Evolutionary conservation across 2,797 vertebrate genomes (phyloP).

Genomic region (Pampus argenteus): DNA sequence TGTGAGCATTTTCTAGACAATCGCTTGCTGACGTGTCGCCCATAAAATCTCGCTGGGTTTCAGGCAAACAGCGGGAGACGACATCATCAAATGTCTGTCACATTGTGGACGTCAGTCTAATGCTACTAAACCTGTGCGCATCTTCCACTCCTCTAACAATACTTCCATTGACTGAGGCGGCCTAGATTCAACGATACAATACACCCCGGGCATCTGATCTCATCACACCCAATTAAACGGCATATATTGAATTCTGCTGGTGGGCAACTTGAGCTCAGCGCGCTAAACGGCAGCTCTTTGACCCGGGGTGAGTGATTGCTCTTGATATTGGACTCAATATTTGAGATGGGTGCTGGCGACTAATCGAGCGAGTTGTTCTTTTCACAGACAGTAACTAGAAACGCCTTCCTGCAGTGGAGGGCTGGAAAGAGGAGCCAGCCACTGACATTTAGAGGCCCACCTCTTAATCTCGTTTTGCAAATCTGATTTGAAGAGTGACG

Average conservation of each 20-base stretch:
- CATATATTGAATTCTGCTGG: slow-evolving; percentile 70
- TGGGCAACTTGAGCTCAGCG: slow-evolving; percentile 73
- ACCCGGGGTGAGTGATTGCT: slow-evolving; percentile 50
- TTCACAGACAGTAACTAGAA: slow-evolving; percentile 72
- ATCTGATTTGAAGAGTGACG: slow-evolving; percentile 62
- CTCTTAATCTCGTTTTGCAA: slow-evolving; percentile 66
- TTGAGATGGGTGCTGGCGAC: slow-evolving; percentile 60
- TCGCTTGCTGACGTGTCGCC: slow-evolving; percentile 19
- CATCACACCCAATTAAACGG: slow-evolving; percentile 77
- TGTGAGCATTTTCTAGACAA: background rate
- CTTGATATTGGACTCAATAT: slow-evolving; percentile 61
- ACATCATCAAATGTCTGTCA: slow-evolving; percentile 43
- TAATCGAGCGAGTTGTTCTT: slow-evolving; percentile 70
- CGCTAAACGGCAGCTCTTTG: slow-evolving; percentile 57
- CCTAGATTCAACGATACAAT: slow-evolving; percentile 70
- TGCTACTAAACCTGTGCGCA: slow-evolving; percentile 35
- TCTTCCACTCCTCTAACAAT: slow-evolving; percentile 65
- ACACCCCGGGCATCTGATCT: slow-evolving; percentile 66
- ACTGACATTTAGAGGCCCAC: slow-evolving; percentile 72
- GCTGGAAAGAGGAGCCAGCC: slow-evolving; percentile 62
- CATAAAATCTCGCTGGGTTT: background rate
- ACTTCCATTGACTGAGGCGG: slow-evolving; percentile 57
- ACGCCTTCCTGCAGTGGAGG: slow-evolving; percentile 47
- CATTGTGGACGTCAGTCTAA: slow-evolving; percentile 18
- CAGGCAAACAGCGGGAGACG: background rate